These are phyloP conservation scores for Bufo bufo DNA, from an alignment of 2,113 vertebrate species.

Conservation along the genomic window DNA sequence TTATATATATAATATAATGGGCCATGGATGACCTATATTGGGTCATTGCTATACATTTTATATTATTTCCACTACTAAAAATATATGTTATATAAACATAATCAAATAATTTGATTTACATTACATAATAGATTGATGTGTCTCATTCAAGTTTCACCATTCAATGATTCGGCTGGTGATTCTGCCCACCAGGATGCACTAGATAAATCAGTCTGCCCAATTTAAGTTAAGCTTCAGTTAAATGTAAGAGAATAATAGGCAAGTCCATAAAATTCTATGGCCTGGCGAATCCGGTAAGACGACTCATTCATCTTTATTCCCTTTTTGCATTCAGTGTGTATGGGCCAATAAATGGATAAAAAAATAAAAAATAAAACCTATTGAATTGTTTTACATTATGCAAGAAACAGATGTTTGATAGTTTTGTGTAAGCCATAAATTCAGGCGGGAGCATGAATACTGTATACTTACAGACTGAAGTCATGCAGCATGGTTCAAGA, in stretches of 20 bases:
- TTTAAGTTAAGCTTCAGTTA: too few species aligned
- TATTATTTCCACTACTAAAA: background rate
- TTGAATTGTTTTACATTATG: background rate
- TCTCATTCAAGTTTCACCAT: too few species aligned
- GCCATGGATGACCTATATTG: slow-evolving; percentile 34
- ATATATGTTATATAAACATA: background rate
- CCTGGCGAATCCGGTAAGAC: background rate
- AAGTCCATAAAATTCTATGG: background rate
- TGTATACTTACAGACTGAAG: background rate
- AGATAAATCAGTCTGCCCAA: background rate
- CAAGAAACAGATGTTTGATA: background rate
- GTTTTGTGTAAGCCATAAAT: background rate
- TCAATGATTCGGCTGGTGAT: background rate
- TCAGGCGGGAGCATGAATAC: background rate
- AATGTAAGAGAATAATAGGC: background rate
- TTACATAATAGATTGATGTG: background rate
- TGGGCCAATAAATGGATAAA: background rate
- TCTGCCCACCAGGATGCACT: background rate
- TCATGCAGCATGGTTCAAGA: background rate
- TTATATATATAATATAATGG: background rate
- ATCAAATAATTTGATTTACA: background rate
- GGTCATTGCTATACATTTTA: background rate
- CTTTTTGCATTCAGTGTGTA: background rate
- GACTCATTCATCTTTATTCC: background rate
- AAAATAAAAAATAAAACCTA: background rate